Evolutionary conservation across 2,888 invertebrate genomes (phyloP), one percentile per base, ranked within the genome.

Genomic region (Anticlea derivata): DNA sequence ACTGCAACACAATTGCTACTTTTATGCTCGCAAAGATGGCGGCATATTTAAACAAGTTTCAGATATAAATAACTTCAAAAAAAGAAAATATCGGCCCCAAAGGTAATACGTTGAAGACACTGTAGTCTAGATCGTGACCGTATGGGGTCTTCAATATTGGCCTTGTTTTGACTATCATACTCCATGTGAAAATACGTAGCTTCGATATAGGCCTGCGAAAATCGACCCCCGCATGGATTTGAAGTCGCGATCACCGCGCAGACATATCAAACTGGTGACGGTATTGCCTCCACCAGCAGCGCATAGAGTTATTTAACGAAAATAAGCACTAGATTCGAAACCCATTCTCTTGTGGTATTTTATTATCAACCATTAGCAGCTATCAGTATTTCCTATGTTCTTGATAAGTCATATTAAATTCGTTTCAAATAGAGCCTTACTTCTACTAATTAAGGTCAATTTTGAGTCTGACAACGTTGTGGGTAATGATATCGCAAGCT

Each of bases 31-130:
- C n/a, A n/a, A n/a, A n/a, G n/a, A n/a, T n/a, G n/a, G n/a, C n/a
- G n/a, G n/a, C n/a, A n/a, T n/a, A n/a, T n/a, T n/a, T n/a, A n/a
- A n/a, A n/a, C n/a, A n/a, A n/a, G n/a, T n/a, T n/a, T n/a, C n/a
- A n/a, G n/a, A n/a, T n/a, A n/a, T n/a, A n/a, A n/a, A n/a, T n/a
- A n/a, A n/a, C n/a, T n/a, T n/a, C n/a, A 26, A 26, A 5, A 31
- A 50, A 33, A 44, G 5, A 40, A 51, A 41, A 27, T 51, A 11
- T 51, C 10, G 53, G 44, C 53, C 53, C 48, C 53, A 48, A 44
- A 34, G 53, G 48, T 53, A 49, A 53, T 53, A 48, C 53, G 53
- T 53, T 53, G 30, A 44, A 39, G 44, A 44, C 53, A 53, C 41
- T 5, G 10, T 12, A 30, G 48, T 40, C 44, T 40, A 53, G 23